A percentile compares a stretch with the other conserved stretches of the same genome.
phyloP scores from a whole-genome alignment of 2,888 invertebrate species.

The Conops quadrifasciatus region DNA sequence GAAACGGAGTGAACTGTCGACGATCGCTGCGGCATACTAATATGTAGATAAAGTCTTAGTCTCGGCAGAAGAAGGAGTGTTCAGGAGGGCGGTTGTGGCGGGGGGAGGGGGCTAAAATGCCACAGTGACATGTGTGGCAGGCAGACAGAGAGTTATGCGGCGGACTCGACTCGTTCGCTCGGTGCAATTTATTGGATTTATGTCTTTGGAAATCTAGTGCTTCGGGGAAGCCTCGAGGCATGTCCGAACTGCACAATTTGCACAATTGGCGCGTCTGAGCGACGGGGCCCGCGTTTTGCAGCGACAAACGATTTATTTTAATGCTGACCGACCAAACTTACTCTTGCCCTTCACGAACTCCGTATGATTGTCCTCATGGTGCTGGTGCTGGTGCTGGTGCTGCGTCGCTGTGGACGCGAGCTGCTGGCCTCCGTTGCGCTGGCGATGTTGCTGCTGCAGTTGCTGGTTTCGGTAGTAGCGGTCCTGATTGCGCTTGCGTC shows the following conservation, averaged over 20 bases:
- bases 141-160: slow-evolving; percentile 14
- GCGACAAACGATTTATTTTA: neutral
- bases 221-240: neutral
- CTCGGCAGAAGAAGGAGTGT: neutral
- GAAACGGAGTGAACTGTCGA: slow-evolving; percentile 50
- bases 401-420: slow-evolving; percentile 42
- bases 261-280: neutral
- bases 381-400: slow-evolving; percentile 52
- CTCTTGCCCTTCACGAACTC: slow-evolving; percentile 83
- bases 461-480: slow-evolving; percentile 38
- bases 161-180: neutral
- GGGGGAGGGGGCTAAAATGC: neutral
- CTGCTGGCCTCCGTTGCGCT: slow-evolving; percentile 53
- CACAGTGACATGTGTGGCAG: slow-evolving; percentile 4
- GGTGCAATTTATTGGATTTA: neutral
- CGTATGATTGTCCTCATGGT: slow-evolving; percentile 65
- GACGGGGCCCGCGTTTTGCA: neutral
- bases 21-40: slow-evolving; percentile 47
- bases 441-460: slow-evolving; percentile 44
- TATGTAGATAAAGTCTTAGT: neutral
- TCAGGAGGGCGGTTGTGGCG: neutral
- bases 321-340: slow-evolving; percentile 67
- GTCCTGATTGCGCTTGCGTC: slow-evolving; percentile 47
- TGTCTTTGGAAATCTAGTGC: neutral
- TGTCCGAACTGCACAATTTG: neutral